Evolutionary conservation across 2,113 vertebrate species (phyloP).

Genomic region (Marcusenius ussheri): DNA sequence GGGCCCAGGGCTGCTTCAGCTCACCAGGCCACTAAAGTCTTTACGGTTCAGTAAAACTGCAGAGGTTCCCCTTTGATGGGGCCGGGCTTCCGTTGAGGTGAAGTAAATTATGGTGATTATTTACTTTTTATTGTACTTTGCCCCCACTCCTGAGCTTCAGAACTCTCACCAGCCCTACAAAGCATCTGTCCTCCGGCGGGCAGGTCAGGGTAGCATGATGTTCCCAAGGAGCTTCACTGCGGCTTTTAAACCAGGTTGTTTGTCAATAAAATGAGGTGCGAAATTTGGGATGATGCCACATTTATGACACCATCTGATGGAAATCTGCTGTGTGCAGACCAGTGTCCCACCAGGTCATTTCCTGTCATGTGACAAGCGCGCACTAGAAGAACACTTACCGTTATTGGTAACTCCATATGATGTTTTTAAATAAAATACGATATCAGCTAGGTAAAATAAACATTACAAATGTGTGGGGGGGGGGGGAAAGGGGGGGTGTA

Average conservation of each 20-base stretch:
- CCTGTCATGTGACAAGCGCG: not conserved
- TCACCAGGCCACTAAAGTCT: not conserved
- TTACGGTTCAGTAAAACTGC: not conserved
- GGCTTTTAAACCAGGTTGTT: not conserved
- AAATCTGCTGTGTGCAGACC: not conserved
- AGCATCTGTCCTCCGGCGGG: not conserved
- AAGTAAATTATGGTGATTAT: slow-evolving; percentile 9
- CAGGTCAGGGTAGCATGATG: not conserved
- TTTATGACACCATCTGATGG: not conserved
- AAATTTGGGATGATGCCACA: not conserved
- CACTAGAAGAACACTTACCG: not conserved
- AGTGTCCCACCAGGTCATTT: not conserved
- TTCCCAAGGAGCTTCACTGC: too few species aligned
- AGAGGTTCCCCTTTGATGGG: not conserved
- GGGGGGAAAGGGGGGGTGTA: not conserved
- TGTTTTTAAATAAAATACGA: not conserved
- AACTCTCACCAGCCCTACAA: not conserved
- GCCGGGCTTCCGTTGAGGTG: not conserved
- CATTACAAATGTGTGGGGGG: not conserved
- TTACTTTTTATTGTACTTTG: not conserved
- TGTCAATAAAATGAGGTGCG: not conserved
- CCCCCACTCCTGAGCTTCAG: not conserved
- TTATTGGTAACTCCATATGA: not conserved
- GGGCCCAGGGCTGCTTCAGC: not conserved
- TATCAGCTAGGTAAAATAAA: too few species aligned